Evolutionary conservation across 1,140 invertebrate species (phyloP).

Genomic region (Maniola jurtina): DNA sequence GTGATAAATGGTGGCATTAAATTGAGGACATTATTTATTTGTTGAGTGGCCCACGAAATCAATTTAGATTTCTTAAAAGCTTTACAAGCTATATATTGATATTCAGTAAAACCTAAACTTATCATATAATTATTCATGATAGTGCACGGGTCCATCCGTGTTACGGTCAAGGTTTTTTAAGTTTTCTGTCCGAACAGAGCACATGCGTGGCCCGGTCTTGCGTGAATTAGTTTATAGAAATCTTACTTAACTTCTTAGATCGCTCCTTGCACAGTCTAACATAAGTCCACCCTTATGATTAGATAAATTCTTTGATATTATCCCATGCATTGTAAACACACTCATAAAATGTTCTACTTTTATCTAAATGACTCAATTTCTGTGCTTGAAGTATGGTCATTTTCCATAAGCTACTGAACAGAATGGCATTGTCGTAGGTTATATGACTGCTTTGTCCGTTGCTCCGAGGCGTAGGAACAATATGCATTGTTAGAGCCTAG

Average conservation of each 20-base stretch:
- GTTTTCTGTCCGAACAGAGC: no score
- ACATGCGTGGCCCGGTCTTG: no score
- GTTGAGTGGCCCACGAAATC: neutral
- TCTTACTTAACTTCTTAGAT: no score
- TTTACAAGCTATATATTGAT: no score
- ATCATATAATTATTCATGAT: no score
- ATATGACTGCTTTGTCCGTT: slow-evolving; percentile 4
- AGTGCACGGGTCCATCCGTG: no score
- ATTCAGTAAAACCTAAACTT: no score
- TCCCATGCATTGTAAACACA: neutral
- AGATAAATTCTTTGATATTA: no score
- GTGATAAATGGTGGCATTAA: neutral
- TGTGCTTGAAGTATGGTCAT: neutral
- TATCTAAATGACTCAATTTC: slow-evolving; percentile 4
- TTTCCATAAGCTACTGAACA: slow-evolving; percentile 15
- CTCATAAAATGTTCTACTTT: neutral
- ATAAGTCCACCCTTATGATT: no score
- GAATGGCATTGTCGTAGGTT: slow-evolving; percentile 5
- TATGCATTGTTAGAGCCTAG: slow-evolving; percentile 23
- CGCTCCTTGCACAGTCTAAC: no score
- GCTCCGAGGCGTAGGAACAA: slow-evolving; percentile 16
- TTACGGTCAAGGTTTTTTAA: no score
- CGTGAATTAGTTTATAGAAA: no score
- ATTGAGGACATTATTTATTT: neutral
- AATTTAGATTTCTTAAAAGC: neutral